Evolutionary conservation across 2,113 vertebrate species (phyloP).

Genomic region (Lanius collurio): DNA sequence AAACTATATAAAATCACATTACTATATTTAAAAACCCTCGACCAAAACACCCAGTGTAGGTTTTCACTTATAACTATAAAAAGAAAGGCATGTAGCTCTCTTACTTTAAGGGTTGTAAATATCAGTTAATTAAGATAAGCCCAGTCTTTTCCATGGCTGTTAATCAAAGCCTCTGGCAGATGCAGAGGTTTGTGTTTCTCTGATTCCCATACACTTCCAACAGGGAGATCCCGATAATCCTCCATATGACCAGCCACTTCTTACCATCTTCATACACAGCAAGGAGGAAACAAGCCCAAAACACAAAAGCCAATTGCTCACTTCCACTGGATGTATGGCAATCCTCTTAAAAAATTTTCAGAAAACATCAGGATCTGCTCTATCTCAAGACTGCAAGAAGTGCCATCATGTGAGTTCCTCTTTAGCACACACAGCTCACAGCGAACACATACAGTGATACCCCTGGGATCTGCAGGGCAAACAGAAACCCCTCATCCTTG

Average conservation of each 20-base stretch:
- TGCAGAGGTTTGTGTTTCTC: too few species aligned
- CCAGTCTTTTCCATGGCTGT: too few species aligned
- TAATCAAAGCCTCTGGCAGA: too few species aligned
- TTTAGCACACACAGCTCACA: background rate
- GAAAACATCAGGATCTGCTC: background rate
- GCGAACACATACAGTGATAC: background rate
- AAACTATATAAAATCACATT: too few species aligned
- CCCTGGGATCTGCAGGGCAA: background rate
- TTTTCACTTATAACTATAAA: too few species aligned
- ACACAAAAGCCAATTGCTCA: background rate
- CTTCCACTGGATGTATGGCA: background rate
- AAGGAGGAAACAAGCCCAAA: background rate
- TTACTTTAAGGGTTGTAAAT: too few species aligned
- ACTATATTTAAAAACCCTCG: too few species aligned
- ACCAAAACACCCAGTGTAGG: too few species aligned
- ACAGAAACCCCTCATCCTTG: background rate
- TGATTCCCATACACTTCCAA: background rate
- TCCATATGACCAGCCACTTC: too few species aligned
- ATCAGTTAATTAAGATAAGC: too few species aligned
- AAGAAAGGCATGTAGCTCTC: too few species aligned
- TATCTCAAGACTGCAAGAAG: background rate
- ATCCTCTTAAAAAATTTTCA: background rate
- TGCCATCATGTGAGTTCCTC: background rate
- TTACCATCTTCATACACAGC: background rate
- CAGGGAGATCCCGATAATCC: background rate